Evolutionary conservation across 2,888 invertebrate species (phyloP).

Genomic region (Biston betularia): DNA sequence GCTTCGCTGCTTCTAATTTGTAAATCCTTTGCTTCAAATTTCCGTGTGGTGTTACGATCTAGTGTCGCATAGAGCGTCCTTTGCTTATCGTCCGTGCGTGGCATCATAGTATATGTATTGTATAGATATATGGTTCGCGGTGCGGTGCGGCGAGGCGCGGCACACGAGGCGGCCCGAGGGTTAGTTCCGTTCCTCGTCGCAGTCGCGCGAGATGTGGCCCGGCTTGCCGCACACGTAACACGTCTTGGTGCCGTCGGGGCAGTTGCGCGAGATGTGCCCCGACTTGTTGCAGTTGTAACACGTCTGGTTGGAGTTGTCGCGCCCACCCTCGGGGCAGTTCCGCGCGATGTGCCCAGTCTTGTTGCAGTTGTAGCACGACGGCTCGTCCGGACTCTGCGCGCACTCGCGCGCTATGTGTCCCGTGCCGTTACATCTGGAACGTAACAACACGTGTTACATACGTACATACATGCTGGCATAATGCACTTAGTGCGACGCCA

Average conservation of each 20-base stretch:
- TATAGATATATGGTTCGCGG: slow-evolving; percentile 58
- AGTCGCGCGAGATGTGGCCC: slow-evolving; percentile 96
- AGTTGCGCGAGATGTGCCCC: slow-evolving; percentile 95
- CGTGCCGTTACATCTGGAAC: slow-evolving; percentile 93
- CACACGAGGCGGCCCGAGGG: slow-evolving; percentile 54
- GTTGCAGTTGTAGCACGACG: slow-evolving; percentile 98
- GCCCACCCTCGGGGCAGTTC: slow-evolving; percentile 92
- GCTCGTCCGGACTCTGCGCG: slow-evolving; percentile 92
- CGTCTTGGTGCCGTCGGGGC: slow-evolving; percentile 94
- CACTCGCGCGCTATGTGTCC: slow-evolving; percentile 98
- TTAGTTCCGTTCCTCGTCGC: slow-evolving; percentile 91
- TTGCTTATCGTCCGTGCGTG: slow-evolving; percentile 85
- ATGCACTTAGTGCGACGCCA: too few relatives aligned
- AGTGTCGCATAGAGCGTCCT: slow-evolving; percentile 78
- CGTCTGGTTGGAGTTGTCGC: slow-evolving; percentile 89
- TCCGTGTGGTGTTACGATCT: slow-evolving; percentile 76
- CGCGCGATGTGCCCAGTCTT: slow-evolving; percentile 97
- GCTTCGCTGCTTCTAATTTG: slow-evolving; percentile 76
- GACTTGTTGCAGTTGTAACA: slow-evolving; percentile 98
- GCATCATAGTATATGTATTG: slow-evolving; percentile 81
- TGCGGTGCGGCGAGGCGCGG: slow-evolving; percentile 42
- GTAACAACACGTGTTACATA: slow-evolving; percentile 54
- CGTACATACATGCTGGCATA: too few relatives aligned
- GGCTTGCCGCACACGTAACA: slow-evolving; percentile 97
- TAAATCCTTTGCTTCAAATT: slow-evolving; percentile 78